Evolutionary conservation across 1,140 invertebrate species (phyloP).

Genomic region (Aphis craccivora): DNA sequence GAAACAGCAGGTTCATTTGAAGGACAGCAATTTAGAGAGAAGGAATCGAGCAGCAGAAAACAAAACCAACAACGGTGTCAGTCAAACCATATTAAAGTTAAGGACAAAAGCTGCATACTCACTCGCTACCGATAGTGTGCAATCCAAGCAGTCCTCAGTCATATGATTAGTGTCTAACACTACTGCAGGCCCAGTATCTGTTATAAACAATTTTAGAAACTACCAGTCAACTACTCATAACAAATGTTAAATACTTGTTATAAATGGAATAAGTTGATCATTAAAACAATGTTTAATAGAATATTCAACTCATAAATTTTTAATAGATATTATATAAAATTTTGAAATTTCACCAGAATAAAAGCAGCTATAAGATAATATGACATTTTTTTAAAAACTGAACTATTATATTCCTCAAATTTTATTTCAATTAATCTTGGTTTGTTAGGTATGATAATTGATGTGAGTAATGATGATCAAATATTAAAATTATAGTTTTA

Average conservation of each 20-base stretch:
- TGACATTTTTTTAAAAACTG: neutral
- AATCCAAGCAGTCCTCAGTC: slow-evolving; percentile 36
- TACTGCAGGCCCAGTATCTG: slow-evolving; percentile 47
- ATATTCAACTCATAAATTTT: neutral
- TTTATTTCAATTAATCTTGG: neutral
- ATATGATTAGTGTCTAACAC: slow-evolving; percentile 44
- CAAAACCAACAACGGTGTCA: slow-evolving; percentile 55
- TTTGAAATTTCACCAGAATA: neutral
- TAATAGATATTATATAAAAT: neutral
- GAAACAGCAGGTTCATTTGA: slow-evolving; percentile 44
- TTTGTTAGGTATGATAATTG: neutral
- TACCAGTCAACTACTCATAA: slow-evolving; percentile 10
- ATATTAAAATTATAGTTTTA: slow-evolving; percentile 1
- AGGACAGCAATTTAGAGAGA: slow-evolving; percentile 49
- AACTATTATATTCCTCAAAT: neutral
- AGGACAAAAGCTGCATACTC: slow-evolving; percentile 32
- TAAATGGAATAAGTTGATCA: neutral
- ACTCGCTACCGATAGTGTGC: slow-evolving; percentile 43
- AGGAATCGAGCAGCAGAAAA: slow-evolving; percentile 48
- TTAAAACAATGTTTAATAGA: neutral
- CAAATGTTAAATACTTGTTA: slow-evolving; percentile 27
- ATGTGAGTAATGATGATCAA: neutral
- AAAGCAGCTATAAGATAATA: neutral
- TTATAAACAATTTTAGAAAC: slow-evolving; percentile 54
- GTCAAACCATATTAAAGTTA: slow-evolving; percentile 50